Evolutionary conservation across 64 coral and sea anemone genomes (phyloP).

Genomic region (Montipora efflorescens): DNA sequence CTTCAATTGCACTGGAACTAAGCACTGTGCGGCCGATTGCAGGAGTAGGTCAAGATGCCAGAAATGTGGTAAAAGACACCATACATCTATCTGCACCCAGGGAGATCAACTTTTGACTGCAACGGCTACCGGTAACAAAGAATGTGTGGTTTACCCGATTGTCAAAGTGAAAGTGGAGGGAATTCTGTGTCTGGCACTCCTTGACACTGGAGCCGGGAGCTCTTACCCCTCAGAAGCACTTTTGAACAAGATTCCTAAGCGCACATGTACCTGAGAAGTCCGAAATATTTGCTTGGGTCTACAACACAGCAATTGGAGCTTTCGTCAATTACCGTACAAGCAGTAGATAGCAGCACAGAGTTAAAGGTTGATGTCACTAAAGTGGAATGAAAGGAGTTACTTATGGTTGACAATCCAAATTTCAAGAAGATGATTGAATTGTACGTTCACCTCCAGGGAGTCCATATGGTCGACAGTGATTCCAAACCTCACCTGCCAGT

Average conservation of each 20-base stretch:
- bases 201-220: not conserved
- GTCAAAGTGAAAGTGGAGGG: no score
- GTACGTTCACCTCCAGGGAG: not conserved
- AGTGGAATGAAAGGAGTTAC: not conserved
- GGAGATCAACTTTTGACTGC: no score
- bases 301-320: slow-evolving; percentile 25
- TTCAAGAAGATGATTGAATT: not conserved
- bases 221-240: slow-evolving; percentile 12
- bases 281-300: slow-evolving; percentile 9
- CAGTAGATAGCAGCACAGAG: not conserved
- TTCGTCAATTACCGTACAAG: not conserved
- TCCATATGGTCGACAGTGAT: not conserved
- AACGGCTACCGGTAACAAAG: no score
- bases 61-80: no score
- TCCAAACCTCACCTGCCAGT: no score
- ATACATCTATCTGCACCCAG: no score
- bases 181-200: no score
- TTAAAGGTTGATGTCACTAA: no score
- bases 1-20: no score
- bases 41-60: no score
- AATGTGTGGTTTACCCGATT: no score
- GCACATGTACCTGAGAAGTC: not conserved
- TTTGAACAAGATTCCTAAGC: not conserved
- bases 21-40: no score
- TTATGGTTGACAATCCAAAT: not conserved